Percentiles rank a stretch among this genome's conserved stretches.
These are phyloP conservation scores for Colistium nudipinnis DNA, from an alignment of 2,113 vertebrate genomes.

Conservation along the genomic window DNA sequence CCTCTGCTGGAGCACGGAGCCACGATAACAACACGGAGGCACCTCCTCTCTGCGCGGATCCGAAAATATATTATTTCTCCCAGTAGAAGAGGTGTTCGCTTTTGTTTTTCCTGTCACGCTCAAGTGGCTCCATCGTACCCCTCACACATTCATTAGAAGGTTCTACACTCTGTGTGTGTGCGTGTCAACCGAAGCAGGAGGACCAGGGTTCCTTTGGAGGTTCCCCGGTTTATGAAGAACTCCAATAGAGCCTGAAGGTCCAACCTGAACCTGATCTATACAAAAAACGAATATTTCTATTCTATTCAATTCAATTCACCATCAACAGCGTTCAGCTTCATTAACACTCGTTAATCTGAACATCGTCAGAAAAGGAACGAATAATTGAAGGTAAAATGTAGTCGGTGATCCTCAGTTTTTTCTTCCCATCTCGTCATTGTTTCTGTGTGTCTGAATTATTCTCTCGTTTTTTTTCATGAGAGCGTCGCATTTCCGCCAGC, in stretches of 20 bases:
- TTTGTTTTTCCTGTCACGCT: neutral
- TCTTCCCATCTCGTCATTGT: slow-evolving; percentile 18
- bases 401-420: slow-evolving; percentile 4
- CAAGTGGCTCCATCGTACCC: neutral
- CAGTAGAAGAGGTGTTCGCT: neutral
- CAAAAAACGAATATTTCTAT: no score
- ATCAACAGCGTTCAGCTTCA: no score
- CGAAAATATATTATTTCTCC: slow-evolving; percentile 8
- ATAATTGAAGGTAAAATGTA: no score
- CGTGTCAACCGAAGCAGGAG: neutral
- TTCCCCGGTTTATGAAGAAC: no score
- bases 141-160: neutral
- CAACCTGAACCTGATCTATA: no score
- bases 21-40: slow-evolving; percentile 48
- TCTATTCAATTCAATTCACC: no score
- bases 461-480: slow-evolving; percentile 65
- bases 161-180: neutral
- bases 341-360: no score
- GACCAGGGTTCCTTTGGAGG: neutral
- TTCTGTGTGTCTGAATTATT: slow-evolving; percentile 46
- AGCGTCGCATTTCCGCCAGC: neutral
- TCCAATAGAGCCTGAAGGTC: no score
- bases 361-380: no score
- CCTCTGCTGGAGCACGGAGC: slow-evolving; percentile 57
- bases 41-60: slow-evolving; percentile 29